A percentile compares a stretch with the other conserved stretches of the same genome.
phyloP scores from a whole-genome alignment of 2,797 vertebrate species.

The Pagetopsis macropterus region DNA sequence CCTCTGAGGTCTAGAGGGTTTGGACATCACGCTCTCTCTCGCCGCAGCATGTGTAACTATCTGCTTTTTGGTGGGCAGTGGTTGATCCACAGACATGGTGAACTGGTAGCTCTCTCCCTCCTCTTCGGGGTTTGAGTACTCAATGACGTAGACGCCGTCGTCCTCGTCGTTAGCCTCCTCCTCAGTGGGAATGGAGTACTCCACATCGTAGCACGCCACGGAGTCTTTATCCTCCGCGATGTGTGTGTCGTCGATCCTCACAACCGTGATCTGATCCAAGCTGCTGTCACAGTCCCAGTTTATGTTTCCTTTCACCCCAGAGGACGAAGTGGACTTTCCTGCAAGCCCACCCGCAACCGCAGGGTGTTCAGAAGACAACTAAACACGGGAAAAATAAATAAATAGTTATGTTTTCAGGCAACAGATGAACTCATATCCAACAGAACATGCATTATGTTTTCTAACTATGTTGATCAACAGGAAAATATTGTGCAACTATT shows the following conservation, averaged over 20 bases:
- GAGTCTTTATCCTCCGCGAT: constrained; percentile 22
- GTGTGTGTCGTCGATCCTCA: constrained; percentile 59
- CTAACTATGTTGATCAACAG: background rate
- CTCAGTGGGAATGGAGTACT: constrained; percentile 25
- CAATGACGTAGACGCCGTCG: constrained; percentile 52
- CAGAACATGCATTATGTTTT: background rate
- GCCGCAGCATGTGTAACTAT: background rate
- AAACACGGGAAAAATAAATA: background rate
- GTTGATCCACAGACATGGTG: constrained; percentile 49
- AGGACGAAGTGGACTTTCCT: background rate
- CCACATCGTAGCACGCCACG: constrained; percentile 36
- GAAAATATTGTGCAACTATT: background rate
- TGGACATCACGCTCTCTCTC: background rate
- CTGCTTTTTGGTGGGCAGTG: constrained; percentile 9
- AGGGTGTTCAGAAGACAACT: background rate
- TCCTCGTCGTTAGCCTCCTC: constrained; percentile 22
- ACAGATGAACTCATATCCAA: background rate
- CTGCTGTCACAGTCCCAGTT: background rate
- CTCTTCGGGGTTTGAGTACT: constrained; percentile 65
- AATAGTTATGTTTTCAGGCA: background rate
- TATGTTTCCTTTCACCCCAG: background rate
- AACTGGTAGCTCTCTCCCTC: constrained; percentile 66
- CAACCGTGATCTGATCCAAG: constrained; percentile 60
- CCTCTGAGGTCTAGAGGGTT: background rate
- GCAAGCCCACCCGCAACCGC: background rate